Evolutionary conservation across 2,888 invertebrate genomes (phyloP), one percentile per base, ranked within the genome.

Genomic region (Oithona nana): DNA sequence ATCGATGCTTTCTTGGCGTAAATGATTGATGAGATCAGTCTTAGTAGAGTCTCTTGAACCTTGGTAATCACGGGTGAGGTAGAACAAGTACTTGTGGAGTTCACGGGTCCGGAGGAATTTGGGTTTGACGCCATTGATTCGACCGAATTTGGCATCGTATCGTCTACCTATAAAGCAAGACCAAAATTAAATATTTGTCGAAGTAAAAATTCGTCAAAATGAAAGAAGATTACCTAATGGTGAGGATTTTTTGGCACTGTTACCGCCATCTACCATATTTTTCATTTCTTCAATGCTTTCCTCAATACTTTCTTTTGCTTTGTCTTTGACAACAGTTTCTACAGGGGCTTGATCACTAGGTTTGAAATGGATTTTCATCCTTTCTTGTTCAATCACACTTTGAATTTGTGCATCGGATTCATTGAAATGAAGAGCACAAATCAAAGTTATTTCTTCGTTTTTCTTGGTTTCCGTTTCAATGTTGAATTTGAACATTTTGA

Each of bases 41-140:
- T 30, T 49, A 29, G 24, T 55, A 8, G 48, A 28, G 13, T 28
- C 29, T 57, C 28, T 29, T n/a, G n/a, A n/a, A 0, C 75, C 76
- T 29, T 74, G 71, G 68, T 80, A 76, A 52, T 77, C 79, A 67
- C 81, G 80, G 6, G 81, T 74, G n/a, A 86, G 70, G 70, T 85
- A 84, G 71, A 78, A 84, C 16, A 88, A 69, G 66, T 82, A 78
- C 67, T 81, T 77, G 69, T 88, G 86, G 50, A 86, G 69, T 1
- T 78, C 73, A 64, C 80, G 76, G 72, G 83, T 79, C 54, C 84
- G 76, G 13, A 80, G 72, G 69, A 83, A 82, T 72, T 85, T 86
- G 0, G 84, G 80, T 63, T 76, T 72, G 65, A 75, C 76, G 6
- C 63, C 62, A 26, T 62, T 57, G 4, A 30, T 39, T 24, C 26